Evolutionary conservation across 2,888 invertebrate genomes (phyloP), one percentile per base, ranked within the genome.

Genomic region (Heliothis peltigera): DNA sequence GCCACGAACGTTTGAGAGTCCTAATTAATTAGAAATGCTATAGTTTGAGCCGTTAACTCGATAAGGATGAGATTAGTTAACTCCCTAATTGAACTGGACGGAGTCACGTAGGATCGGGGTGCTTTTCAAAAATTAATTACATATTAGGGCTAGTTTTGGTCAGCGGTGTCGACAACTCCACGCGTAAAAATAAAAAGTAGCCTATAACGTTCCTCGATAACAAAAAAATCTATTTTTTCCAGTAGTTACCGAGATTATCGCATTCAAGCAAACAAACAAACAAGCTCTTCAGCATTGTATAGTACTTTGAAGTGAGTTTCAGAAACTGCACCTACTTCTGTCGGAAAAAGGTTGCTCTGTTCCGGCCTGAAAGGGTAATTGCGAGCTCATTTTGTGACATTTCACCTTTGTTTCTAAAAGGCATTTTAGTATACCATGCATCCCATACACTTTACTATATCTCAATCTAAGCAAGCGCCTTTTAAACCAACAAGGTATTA

Each of bases 1-100:
- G 78, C 76, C 81, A 82, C 76, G 84, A 84, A 19, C 64, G 57
- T 57, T 79, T 75, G 64, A 61, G 56, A 60, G 51, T 53, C 32
- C 35, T 51, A 58, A 60, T 61, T 74, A 74, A 70, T 67, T 55
- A 48, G 47, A 52, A 67, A 47, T 43, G 17, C 68, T 7, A 59
- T 55, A 59, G 62, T 62, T 69, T 60, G 4, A 12, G 39, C 54
- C 46, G n/a, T 60, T 63, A 46, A 53, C 55, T 70, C 19, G 69
- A 75, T 75, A 43, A 51, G 62, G 51, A 67, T 70, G 35, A 70
- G 55, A 56, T 74, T 59, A 39, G 43, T 12, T 19, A 22, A 35
- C 2, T 8, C 17, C 42, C 39, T 68, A 51, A 64, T 46, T 54
- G 42, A 59, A 59, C 55, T 35, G 54, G 10, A 18, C 19, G 22